Evolutionary conservation across 2,888 invertebrate genomes (phyloP), one percentile per base, ranked within the genome.

Genomic region (Eulithis prunata): DNA sequence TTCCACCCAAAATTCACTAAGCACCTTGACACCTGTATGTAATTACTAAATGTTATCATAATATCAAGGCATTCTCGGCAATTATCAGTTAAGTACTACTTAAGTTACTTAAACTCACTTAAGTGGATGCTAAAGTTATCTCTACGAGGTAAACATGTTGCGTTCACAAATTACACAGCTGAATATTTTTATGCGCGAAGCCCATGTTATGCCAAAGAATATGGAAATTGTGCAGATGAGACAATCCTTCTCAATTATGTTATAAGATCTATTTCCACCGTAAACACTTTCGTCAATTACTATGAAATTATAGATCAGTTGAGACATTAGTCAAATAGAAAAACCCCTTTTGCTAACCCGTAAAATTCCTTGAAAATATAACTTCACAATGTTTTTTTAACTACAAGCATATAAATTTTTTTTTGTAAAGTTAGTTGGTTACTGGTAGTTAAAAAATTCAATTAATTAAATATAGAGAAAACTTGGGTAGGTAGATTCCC

Each of bases 51-150:
- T 67, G 61, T 64, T 70, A 69, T 63, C 66, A 45, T 73, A 77
- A 80, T 76, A 71, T 71, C 69, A 66, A 64, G 70, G 71, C 71
- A 71, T 70, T 61, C 64, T 70, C 62, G 52, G 67, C 73, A 71
- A 75, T 80, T 70, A 73, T 72, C 70, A 68, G 71, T 75, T 72
- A 76, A 81, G 80, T 76, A 78, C 65, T 71, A 69, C 69, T 70
- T 75, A 74, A 73, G 70, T 71, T 72, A 73, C 75, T 78, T 78
- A 79, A 77, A 74, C 71, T 66, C 74, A 58, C 73, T 70, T 71
- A 77, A 81, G 80, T 77, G 78, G 73, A 43, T 43, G 57, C 62
- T 71, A 77, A 65, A 65, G 73, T 79, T 78, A 78, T 80, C 75
- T 79, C 64, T 75, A 72, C 63, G 71, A 74, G 69, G 75, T 66